Base-by-base conservation (phyloP, 1,140 invertebrate species). In the Panagrolaimus sp. region DNA sequence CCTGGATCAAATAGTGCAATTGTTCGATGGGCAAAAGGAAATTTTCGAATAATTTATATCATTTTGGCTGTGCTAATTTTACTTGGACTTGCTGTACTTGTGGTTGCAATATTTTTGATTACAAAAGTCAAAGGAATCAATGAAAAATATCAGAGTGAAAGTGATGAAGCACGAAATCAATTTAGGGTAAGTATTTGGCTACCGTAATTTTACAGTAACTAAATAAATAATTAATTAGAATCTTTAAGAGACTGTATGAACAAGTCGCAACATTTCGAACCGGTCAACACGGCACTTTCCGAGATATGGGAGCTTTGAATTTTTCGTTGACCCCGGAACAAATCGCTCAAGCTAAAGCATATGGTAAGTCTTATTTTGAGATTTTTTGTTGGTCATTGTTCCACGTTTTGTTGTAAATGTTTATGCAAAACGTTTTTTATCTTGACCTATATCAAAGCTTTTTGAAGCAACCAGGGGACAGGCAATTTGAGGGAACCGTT, bases 1-100 rank as follows among this genome's bases (percentile, higher is more conserved):
- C 21, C 52, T 12, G 52, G 52, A 26, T 58, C 52, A 10, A 58
- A 58, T 24, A 58, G 52, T 58, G 52, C 52, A 12, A 28, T 58
- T 0, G 52, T 58, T 14, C 12, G 52, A 58, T 58, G 52, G 52
- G 52, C 52, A 4, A n/a, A 6, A 1, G 28, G 52, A 12, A 58
- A 58, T 21, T 58, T 58, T 14, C 8, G 52, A 14, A 58, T 58
- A 26, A 21, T 58, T 28, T 58, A 58, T 14, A 28, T 21, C 10
- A 8, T 58, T 4, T 28, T 58, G 52, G 28, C 28, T n/a, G 21
- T 58, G 12, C 21, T 28, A 28, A 58, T 58, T 58, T 17, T 58
- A 8, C 14, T 58, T 21, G 52, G 21, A 26, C 8, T 58, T 12
- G 21, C 28, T 28, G 52, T 58, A 12, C 52, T 58, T 12, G 52